Base-by-base conservation (phyloP, 2,888 invertebrate genomes). In the Synanthedon vespiformis region DNA sequence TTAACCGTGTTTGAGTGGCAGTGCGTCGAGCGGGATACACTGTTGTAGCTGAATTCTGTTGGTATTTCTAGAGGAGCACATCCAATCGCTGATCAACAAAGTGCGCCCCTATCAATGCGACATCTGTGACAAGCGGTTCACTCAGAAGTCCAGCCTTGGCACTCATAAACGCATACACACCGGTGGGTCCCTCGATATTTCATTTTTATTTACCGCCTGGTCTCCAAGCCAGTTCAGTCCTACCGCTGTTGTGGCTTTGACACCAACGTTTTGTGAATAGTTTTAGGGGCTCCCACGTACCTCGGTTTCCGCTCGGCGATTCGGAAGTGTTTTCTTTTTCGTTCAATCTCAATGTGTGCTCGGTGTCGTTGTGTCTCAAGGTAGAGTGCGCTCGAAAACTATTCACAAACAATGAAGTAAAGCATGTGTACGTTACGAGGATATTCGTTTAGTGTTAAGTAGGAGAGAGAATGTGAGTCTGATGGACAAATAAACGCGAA, bases 61-160 rank as follows among this genome's bases (percentile, higher is more conserved):
- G 85, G 80, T 86, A 80, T 85, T 88, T 88, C 85, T 88, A 88
- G 88, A 88, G 83, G 88, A 88, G 83, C 88, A 88, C 88, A 88
- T 88, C 83, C 88, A 88, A 85, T 88, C 88, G 88, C 88, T 88
- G 88, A 88, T 88, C 88, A 88, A 88, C 88, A 88, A 88, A 88
- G 88, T 88, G 83, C 88, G 89, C 74, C 89, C 89, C 70, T 89
- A 87, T 84, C 88, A 93, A 77, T 94, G 94, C 80, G 92, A 92
- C 80, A 88, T 92, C 74, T 94, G 94, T 82, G 89, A 92, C 78
- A 94, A 94, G 88, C 89, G 93, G 76, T 94, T 94, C 86, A 93
- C 93, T 63, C 94, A 94, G 88, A 94, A 94, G 86, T 93, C 93
- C 76, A 93, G 93, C 84, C 89, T 94, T 67, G 94, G 93, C 84